Evolutionary conservation across 2,113 vertebrate species (phyloP).

Genomic region (Anas platyrhynchos): DNA sequence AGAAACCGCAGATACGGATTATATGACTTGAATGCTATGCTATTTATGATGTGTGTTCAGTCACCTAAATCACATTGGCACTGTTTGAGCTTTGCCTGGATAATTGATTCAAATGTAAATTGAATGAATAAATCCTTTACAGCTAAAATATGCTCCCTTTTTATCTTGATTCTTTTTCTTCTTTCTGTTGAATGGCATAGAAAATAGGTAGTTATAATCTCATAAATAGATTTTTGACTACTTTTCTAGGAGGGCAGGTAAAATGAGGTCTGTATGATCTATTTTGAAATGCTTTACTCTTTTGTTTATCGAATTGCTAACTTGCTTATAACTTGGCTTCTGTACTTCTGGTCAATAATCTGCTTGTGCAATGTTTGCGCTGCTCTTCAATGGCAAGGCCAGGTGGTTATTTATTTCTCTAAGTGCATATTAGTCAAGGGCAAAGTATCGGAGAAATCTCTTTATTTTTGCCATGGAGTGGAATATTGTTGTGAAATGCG

Average conservation of each 20-base stretch:
- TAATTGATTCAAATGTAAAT: slow-evolving; percentile 65
- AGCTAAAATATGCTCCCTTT: slow-evolving; percentile 33
- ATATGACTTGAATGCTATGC: background rate
- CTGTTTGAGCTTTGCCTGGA: background rate
- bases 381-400: background rate
- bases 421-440: background rate
- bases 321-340: slow-evolving; percentile 3
- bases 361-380: background rate
- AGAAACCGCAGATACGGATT: background rate
- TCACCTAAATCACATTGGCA: slow-evolving; percentile 46
- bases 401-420: background rate
- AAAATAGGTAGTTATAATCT: slow-evolving; percentile 29
- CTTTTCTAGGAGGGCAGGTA: background rate
- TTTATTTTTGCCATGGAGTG: background rate
- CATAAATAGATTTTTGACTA: slow-evolving; percentile 18
- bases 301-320: background rate
- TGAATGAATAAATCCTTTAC: slow-evolving; percentile 36
- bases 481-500: background rate
- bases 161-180: slow-evolving; percentile 33
- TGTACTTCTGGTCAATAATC: background rate
- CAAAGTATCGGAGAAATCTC: background rate
- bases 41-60: slow-evolving; percentile 34
- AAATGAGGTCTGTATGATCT: background rate
- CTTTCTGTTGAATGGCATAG: background rate
- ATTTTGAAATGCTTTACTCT: background rate